Evolutionary conservation across 2,888 invertebrate genomes (phyloP).

Genomic region (Cataglyphis rosenhaueri): DNA sequence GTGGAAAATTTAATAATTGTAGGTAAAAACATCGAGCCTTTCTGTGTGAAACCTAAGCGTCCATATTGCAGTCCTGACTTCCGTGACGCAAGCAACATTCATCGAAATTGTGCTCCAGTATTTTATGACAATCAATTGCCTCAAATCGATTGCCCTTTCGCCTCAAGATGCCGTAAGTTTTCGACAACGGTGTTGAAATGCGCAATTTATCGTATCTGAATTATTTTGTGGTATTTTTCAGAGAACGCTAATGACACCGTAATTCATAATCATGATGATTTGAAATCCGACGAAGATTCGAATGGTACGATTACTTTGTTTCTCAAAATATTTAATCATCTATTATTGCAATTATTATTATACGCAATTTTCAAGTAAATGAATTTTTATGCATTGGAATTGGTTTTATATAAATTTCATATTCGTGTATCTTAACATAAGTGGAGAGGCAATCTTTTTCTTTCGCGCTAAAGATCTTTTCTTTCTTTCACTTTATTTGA

Average conservation of each 20-base stretch:
- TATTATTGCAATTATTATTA: background rate
- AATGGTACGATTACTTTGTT: constrained; percentile 6
- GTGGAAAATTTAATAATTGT: background rate
- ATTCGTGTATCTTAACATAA: background rate
- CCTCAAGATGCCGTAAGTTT: constrained; percentile 79
- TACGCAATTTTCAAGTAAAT: background rate
- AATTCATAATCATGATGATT: constrained; percentile 49
- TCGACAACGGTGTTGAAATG: background rate
- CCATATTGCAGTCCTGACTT: constrained; percentile 70
- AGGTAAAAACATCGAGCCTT: constrained; percentile 67
- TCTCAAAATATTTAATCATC: background rate
- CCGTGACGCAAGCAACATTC: constrained; percentile 45
- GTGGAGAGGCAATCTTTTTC: background rate
- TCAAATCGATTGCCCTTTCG: constrained; percentile 61
- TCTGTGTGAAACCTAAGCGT: constrained; percentile 67
- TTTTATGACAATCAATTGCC: too few species aligned
- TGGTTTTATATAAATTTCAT: background rate
- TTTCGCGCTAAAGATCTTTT: background rate
- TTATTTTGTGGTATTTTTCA: constrained; percentile 53
- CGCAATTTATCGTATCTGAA: background rate
- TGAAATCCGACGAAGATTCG: background rate
- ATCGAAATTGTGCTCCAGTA: constrained; percentile 74
- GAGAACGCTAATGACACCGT: constrained; percentile 69
- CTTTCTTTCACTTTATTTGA: background rate
- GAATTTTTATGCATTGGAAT: background rate